Evolutionary conservation across 2,113 vertebrate species (phyloP).

Genomic region (Thalassarche chlororhynchos): DNA sequence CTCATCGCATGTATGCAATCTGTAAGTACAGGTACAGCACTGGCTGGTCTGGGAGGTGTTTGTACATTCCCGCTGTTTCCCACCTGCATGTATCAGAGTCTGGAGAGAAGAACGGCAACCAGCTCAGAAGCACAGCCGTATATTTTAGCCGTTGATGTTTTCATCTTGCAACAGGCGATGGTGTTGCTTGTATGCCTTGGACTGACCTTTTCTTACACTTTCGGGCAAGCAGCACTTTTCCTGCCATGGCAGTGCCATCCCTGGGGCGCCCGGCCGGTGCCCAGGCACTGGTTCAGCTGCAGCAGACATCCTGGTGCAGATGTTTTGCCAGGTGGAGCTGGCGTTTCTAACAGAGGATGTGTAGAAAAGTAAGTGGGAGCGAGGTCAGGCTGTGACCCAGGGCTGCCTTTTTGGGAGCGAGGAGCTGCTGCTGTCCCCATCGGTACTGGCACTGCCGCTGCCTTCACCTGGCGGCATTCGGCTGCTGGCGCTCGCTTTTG

Average conservation of each 20-base stretch:
- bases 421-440: not conserved
- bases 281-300: accelerated
- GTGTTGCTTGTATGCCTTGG: accelerated
- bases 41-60: not conserved
- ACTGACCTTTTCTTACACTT: accelerated
- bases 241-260: not conserved
- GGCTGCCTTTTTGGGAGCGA: accelerated
- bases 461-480: too few species aligned
- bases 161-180: accelerated
- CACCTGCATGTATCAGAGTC: accelerated
- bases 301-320: accelerated
- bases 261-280: accelerated
- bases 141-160: accelerated
- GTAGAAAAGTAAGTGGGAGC: accelerated
- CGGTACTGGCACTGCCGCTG: accelerated
- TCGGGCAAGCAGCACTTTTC: not conserved
- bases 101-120: not conserved
- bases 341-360: accelerated
- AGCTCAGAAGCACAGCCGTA: accelerated
- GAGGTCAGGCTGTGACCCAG: accelerated
- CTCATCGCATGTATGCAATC: accelerated
- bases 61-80: accelerated
- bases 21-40: accelerated
- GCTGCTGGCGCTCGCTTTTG: accelerated
- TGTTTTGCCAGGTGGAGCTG: not conserved